phyloP scores from a whole-genome alignment of 2,888 invertebrate genomes.

The Eristalis tenax region DNA sequence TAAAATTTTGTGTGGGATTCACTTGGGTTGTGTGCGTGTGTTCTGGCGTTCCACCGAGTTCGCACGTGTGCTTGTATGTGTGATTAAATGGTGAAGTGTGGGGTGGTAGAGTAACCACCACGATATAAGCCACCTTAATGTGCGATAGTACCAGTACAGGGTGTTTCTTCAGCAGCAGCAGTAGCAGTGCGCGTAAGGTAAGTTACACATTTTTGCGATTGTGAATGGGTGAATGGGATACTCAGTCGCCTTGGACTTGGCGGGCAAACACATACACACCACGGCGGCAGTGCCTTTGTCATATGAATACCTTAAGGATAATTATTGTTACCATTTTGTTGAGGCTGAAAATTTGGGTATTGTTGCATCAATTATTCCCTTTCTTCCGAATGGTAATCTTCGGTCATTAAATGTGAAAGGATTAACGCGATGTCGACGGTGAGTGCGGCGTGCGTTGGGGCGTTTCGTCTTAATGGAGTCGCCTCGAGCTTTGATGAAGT shows the following conservation, averaged over 20 bases:
- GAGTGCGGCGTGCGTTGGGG: conserved; percentile 3
- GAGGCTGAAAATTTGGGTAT: conserved; percentile 39
- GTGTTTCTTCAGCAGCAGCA: conserved; percentile 84
- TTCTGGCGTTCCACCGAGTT: conserved; percentile 5
- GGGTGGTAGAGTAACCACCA: conserved; percentile 61
- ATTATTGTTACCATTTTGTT: conserved; percentile 26
- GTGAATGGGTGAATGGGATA: conserved; percentile 50
- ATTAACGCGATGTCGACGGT: conserved; percentile 43
- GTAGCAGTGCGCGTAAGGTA: conserved; percentile 80
- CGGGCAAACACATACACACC: background rate
- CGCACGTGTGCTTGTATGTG: conserved; percentile 18
- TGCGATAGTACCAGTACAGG: conserved; percentile 88
- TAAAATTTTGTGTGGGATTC: conserved; percentile 16
- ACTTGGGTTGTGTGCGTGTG: conserved; percentile 26
- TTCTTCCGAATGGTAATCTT: conserved; percentile 39
- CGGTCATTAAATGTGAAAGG: conserved; percentile 52
- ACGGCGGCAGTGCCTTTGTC: conserved; percentile 6
- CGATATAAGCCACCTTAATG: conserved; percentile 81
- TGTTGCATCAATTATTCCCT: background rate
- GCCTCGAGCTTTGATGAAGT: conserved; percentile 53
- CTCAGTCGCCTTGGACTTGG: background rate
- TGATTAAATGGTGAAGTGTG: conserved; percentile 56
- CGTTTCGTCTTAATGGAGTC: conserved; percentile 37
- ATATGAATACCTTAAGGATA: conserved; percentile 47
- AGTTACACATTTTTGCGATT: conserved; percentile 74